phyloP scores from a whole-genome alignment of 1,140 invertebrate genomes.

The Stenopsyche tienmushanensis region DNA sequence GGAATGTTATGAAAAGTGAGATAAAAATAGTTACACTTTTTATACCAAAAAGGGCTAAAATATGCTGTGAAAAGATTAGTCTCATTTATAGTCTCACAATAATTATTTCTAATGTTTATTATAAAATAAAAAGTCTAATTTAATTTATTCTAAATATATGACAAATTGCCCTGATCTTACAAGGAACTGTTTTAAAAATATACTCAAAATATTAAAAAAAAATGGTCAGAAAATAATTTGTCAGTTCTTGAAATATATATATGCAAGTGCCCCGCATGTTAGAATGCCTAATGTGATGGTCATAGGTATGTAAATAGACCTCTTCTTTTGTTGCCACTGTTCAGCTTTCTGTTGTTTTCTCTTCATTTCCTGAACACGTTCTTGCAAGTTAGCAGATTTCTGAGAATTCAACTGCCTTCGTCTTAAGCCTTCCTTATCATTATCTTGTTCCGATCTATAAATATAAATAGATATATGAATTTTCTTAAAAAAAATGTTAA shows the following conservation, averaged over 20 bases:
- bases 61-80: constrained; percentile 18
- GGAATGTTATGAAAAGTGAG: not conserved
- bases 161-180: constrained; percentile 1
- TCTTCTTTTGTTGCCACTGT: constrained; percentile 56
- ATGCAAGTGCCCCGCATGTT: constrained; percentile 50
- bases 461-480: not conserved
- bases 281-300: constrained; percentile 54
- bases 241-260: constrained; percentile 51
- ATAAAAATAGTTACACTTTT: not conserved
- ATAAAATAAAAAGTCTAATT: constrained; percentile 11
- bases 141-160: not conserved
- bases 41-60: not conserved
- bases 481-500: not conserved
- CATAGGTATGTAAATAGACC: constrained; percentile 57
- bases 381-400: constrained; percentile 44
- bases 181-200: constrained; percentile 21
- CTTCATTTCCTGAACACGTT: constrained; percentile 55
- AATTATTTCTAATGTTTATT: constrained; percentile 2
- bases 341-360: constrained; percentile 53
- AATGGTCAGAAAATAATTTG: constrained; percentile 17
- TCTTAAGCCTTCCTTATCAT: constrained; percentile 8
- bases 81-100: constrained; percentile 19
- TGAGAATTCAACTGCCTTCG: not conserved
- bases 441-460: not conserved
- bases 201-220: constrained; percentile 7